phyloP scores from a whole-genome alignment of 2,797 vertebrate species.

The Falco cherrug region DNA sequence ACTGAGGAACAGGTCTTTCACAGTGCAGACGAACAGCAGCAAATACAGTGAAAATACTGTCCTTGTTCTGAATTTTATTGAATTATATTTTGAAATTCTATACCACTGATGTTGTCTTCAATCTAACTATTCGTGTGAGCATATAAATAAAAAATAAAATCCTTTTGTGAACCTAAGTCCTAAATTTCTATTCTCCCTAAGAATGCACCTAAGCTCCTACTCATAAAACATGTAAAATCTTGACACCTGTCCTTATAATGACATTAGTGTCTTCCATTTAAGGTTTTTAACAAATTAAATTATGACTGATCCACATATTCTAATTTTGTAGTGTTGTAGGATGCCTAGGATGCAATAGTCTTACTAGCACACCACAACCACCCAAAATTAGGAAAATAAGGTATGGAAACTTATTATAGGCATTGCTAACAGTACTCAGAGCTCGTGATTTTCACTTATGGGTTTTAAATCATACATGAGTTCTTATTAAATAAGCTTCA shows the following conservation, averaged over 20 bases:
- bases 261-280: not conserved
- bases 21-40: not conserved
- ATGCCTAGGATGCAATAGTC: not conserved
- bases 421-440: not conserved
- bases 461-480: not conserved
- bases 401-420: not conserved
- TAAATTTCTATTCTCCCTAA: not conserved
- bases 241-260: not conserved
- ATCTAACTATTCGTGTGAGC: not conserved
- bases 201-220: rapidly evolving
- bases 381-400: not conserved
- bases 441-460: not conserved
- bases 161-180: not conserved
- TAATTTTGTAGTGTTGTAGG: not conserved
- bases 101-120: not conserved
- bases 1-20: not conserved
- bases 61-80: not conserved
- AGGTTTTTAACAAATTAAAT: not conserved
- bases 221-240: not conserved
- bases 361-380: rapidly evolving
- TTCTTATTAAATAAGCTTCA: not conserved
- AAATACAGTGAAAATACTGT: not conserved
- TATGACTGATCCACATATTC: not conserved
- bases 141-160: not conserved
- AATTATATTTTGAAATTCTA: not conserved